Base-by-base conservation (phyloP, 1,140 invertebrate species). In the Bombus soroeensis region DNA sequence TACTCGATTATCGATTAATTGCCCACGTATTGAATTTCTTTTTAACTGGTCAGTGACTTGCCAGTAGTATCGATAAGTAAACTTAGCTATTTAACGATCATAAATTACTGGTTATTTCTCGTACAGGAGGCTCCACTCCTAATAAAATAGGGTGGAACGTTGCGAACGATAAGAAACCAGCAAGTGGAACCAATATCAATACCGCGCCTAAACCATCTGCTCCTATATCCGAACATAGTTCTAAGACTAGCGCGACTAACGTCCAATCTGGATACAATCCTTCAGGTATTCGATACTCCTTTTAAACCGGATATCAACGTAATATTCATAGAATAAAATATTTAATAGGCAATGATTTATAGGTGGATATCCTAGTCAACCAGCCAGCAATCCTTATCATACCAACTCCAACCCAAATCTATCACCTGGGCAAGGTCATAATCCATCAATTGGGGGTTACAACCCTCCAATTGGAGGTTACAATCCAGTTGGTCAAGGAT, bases 61-160 rank as follows among this genome's bases (percentile, higher is more conserved):
- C 3, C 32, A 68, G 22, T 25, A 34, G 9, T 12, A 68, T 9
- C 9, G 9, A 22, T 9, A 68, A 25, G 32, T 62, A 43, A 34
- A 25, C 18, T 57, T 59, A 47, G 6, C 5, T 15, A 41, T 41
- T 72, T n/a, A 28, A 71, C 4, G 25, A 28, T 28, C 1, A 72
- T 43, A 41, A 28, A 43, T 32, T 47, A 47, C 1, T 13, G 12
- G 22, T 43, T n/a, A 18, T 62, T 37, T 41, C n/a, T 59, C 32
- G 18, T 22, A 13, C 9, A 89, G 93, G 90, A 32, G 92, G 93
- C n/a, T 92, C 89, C 39, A 47, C 12, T 8, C 90, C 92, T 62
- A 87, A 87, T 87, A 92, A 90, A 74, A 90, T 94, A 91, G 94
- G 94, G 85, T 95, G 94, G 94, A 95, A 94, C 12, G 89, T 94